Conservation (phyloP, 2,113 vertebrate genomes). For the Potamarius usumacintae region DNA sequence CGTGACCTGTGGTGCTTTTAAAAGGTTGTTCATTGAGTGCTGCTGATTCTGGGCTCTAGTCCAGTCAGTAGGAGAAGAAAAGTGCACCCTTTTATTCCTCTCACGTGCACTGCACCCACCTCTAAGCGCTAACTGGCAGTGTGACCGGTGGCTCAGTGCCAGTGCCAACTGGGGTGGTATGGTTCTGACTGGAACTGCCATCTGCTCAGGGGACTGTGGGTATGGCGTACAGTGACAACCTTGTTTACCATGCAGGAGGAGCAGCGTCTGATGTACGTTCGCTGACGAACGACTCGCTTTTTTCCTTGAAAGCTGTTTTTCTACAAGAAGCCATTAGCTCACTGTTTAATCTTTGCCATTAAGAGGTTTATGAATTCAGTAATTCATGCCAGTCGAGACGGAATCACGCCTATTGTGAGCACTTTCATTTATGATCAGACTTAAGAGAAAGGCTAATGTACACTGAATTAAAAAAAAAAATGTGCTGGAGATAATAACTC, state of each 20-base stretch:
- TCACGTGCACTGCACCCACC: not conserved
- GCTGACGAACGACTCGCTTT: not conserved
- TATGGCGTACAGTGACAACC: not conserved
- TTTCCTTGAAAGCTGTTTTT: conserved; percentile 30
- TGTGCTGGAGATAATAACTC: conserved; percentile 8
- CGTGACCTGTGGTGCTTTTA: not conserved
- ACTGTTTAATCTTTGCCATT: conserved; percentile 5
- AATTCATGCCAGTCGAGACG: conserved; percentile 5
- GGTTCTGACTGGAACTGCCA: conserved; percentile 37
- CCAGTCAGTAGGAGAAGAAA: conserved; percentile 18
- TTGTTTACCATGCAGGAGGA: conserved; percentile 31
- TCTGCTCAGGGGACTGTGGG: conserved; percentile 48
- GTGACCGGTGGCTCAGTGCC: conserved; percentile 34
- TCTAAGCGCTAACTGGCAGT: conserved; percentile 41
- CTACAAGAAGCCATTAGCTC: conserved; percentile 9
- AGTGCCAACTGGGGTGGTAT: conserved; percentile 46
- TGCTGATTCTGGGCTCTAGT: conserved; percentile 29
- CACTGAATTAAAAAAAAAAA: conserved; percentile 5
- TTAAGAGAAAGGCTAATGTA: conserved; percentile 27
- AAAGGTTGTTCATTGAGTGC: not conserved
- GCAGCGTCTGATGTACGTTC: not conserved
- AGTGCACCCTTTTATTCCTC: not conserved
- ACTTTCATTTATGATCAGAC: conserved; percentile 23
- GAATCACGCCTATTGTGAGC: conserved; percentile 13
- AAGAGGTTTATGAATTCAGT: conserved; percentile 26